Conservation (phyloP, 2,797 vertebrate species). For the Lophius americanus region DNA sequence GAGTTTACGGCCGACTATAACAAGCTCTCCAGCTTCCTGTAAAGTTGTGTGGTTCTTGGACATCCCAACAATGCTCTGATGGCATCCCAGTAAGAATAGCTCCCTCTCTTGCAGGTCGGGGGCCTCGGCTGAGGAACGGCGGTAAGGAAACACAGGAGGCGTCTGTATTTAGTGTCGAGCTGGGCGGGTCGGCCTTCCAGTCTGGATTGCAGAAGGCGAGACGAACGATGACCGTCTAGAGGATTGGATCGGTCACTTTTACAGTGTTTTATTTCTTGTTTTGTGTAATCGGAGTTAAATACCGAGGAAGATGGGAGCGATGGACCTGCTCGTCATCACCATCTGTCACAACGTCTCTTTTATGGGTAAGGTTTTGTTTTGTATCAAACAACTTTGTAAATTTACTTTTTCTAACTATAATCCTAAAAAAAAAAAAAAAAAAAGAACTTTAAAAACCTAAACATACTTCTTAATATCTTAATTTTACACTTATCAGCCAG, state of each 20-base stretch:
- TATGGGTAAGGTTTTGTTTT: constrained; percentile 77
- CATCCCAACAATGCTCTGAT: constrained; percentile 83
- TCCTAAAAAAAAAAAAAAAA: too few species aligned
- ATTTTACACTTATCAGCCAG: too few species aligned
- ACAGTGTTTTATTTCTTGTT: background rate
- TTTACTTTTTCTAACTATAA: too few species aligned
- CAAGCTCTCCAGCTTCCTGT: constrained; percentile 33
- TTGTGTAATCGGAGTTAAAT: constrained; percentile 7
- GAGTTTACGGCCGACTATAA: background rate
- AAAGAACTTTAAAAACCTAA: too few species aligned
- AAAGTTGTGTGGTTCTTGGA: constrained; percentile 53
- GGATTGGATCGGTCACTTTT: background rate
- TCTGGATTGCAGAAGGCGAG: background rate
- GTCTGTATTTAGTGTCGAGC: constrained; percentile 17
- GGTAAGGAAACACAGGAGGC: constrained; percentile 37
- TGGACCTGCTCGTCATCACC: constrained; percentile 82
- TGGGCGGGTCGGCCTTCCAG: background rate
- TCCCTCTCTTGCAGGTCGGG: constrained; percentile 58
- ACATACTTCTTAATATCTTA: too few species aligned
- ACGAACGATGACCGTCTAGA: background rate
- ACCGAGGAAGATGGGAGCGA: constrained; percentile 74
- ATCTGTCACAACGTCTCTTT: constrained; percentile 86
- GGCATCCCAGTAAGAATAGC: constrained; percentile 89
- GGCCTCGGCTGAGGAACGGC: constrained; percentile 77
- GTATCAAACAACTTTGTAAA: too few species aligned